Base-by-base conservation (phyloP, 2,888 invertebrate species). In the Agonopterix arenella region DNA sequence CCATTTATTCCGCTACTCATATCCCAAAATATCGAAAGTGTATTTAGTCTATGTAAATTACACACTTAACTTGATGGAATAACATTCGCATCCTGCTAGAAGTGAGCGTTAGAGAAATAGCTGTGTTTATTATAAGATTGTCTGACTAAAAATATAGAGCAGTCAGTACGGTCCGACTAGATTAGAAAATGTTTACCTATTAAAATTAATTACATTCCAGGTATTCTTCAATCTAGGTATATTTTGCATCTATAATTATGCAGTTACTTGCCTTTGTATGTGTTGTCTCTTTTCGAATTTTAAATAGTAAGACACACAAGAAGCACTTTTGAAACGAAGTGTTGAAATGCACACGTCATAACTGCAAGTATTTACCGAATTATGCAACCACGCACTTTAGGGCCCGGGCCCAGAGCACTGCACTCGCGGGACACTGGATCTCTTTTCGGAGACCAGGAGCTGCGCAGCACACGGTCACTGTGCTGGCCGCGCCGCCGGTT, bases 1-100 rank as follows among this genome's bases (percentile, higher is more conserved):
- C 86, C 76, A 85, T 81, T 70, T 73, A 83, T 83, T 81, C 73
- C 74, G 71, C 70, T 72, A 78, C 78, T 75, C 80, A 81, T 79
- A 82, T 84, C 84, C 84, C 73, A 78, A 88, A 86, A 86, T 88
- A 88, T 79, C 88, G 68, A 76, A 80, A 77, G 70, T 72, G 66
- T 64, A 60, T 62, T 62, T 58, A 53, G 44, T 61, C 62, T 62
- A 66, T 67, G 58, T 61, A 58, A 58, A 62, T 61, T 61, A 58
- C 51, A 7, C 16, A 40, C 47, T 50, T 46, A 16, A 16, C 9
- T 38, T 38, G 11, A 42, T 42, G 56, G 18, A 41, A 42, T 50
- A 48, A 51, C 48, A 49, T 45, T 38, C 44, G 45, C 42, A 36
- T 43, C 11, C n/a, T 41, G 38, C 44, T n/a, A 10, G 36, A 37